A percentile compares a stretch with the other conserved stretches of the same genome.
Evolutionary conservation across 2,113 vertebrate genomes (phyloP).

Genomic region (Dendrocopos noguchii): DNA sequence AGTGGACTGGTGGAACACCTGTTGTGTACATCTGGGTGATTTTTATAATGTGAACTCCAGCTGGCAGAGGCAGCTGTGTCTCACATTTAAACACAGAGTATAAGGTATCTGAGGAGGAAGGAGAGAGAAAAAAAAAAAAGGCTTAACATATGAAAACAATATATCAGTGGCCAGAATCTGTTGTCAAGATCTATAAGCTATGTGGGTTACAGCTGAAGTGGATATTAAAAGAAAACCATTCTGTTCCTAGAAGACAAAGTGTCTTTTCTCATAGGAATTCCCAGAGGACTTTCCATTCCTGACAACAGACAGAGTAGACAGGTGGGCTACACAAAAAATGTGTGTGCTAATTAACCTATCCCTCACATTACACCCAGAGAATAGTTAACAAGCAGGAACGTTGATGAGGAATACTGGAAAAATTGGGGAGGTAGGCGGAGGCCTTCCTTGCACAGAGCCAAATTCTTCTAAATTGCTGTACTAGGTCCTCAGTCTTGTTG

Average conservation of each 20-base stretch:
- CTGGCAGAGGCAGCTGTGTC: slow-evolving; percentile 61
- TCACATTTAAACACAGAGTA: slow-evolving; percentile 40
- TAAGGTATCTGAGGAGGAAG: slow-evolving; percentile 52
- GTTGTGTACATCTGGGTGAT: slow-evolving; percentile 54
- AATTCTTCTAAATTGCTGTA: not conserved
- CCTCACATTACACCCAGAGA: not conserved
- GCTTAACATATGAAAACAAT: slow-evolving; percentile 42
- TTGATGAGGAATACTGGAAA: slow-evolving; percentile 18
- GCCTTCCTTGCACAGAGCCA: not conserved
- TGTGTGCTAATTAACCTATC: slow-evolving; percentile 12
- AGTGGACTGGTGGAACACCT: slow-evolving; percentile 47
- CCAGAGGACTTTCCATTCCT: slow-evolving; percentile 42
- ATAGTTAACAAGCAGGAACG: not conserved
- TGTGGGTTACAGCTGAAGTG: slow-evolving; percentile 17
- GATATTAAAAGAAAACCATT: slow-evolving; percentile 35
- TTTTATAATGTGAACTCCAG: slow-evolving; percentile 57
- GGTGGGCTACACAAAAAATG: slow-evolving; percentile 42
- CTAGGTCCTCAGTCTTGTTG: not conserved
- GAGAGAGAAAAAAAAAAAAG: not conserved
- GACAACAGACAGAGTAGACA: slow-evolving; percentile 29
- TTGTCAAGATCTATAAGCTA: slow-evolving; percentile 36
- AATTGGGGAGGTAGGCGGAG: not conserved
- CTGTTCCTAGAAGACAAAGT: slow-evolving; percentile 53
- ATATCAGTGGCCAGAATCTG: not conserved
- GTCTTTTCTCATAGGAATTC: slow-evolving; percentile 33